These are phyloP conservation scores for Sitta europaea DNA, from an alignment of 2,113 vertebrate species.

Conservation along the genomic window DNA sequence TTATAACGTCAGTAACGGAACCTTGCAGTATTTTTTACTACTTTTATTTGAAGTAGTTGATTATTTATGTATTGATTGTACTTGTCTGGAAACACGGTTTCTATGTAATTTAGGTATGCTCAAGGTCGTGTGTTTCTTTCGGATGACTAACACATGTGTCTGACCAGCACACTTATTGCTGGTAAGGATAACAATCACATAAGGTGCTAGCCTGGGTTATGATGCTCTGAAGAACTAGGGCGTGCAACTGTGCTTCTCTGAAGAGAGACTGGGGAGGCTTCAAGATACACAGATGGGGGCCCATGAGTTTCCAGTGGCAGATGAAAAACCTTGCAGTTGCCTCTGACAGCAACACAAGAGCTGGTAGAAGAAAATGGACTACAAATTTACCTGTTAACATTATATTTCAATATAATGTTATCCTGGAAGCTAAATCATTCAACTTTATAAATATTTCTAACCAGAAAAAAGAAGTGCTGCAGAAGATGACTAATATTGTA, in stretches of 20 bases:
- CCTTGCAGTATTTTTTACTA: not conserved
- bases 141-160: rapidly evolving
- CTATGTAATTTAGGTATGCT: not conserved
- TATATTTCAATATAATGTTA: not conserved
- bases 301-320: rapidly evolving
- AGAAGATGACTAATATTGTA: not conserved
- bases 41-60: not conserved
- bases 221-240: not conserved
- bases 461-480: not conserved
- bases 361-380: not conserved
- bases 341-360: not conserved
- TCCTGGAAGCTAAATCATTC: not conserved
- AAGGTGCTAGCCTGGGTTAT: not conserved
- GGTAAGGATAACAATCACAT: not conserved
- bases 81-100: not conserved
- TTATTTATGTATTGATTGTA: not conserved
- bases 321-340: not conserved
- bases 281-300: not conserved
- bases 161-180: not conserved
- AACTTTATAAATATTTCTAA: not conserved
- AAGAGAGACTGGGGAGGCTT: not conserved
- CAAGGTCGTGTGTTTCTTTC: not conserved
- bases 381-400: not conserved
- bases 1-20: not conserved
- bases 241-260: not conserved